Percentiles rank a stretch among this genome's conserved stretches.
Conservation (phyloP, 2,888 invertebrate genomes). For the Cephus sareptanus region DNA sequence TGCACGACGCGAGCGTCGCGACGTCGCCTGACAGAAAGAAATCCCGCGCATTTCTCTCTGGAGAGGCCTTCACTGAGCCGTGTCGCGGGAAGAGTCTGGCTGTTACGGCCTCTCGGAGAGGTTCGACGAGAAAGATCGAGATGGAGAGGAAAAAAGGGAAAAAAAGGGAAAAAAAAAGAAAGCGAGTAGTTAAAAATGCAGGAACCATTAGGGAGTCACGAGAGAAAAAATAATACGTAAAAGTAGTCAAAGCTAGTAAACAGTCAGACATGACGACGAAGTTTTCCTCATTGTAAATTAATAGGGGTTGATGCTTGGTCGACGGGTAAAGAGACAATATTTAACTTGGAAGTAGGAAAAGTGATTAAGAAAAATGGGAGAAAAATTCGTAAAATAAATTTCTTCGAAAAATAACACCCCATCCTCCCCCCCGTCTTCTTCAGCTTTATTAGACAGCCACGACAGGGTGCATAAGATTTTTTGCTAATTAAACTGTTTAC, state of each 20-base stretch:
- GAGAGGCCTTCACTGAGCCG: not conserved
- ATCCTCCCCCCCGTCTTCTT: fast-evolving
- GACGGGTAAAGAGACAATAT: not conserved
- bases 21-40: not conserved
- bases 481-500: slow-evolving; percentile 44
- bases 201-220: not conserved
- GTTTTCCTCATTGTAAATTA: not conserved
- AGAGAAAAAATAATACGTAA: not conserved
- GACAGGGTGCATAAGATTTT: not conserved
- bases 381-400: too few species aligned
- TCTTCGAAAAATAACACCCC: too few species aligned
- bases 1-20: not conserved
- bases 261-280: not conserved
- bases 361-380: too few species aligned
- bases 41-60: not conserved
- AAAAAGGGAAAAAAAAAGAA: not conserved
- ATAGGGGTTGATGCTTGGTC: not conserved
- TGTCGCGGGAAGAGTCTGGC: not conserved
- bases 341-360: not conserved
- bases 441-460: not conserved
- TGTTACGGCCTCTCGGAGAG: not conserved
- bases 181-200: not conserved
- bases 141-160: too few species aligned
- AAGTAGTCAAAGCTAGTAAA: not conserved
- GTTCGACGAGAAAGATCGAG: not conserved